Conservation (phyloP, 2,113 vertebrate genomes). For the Uria lomvia region DNA sequence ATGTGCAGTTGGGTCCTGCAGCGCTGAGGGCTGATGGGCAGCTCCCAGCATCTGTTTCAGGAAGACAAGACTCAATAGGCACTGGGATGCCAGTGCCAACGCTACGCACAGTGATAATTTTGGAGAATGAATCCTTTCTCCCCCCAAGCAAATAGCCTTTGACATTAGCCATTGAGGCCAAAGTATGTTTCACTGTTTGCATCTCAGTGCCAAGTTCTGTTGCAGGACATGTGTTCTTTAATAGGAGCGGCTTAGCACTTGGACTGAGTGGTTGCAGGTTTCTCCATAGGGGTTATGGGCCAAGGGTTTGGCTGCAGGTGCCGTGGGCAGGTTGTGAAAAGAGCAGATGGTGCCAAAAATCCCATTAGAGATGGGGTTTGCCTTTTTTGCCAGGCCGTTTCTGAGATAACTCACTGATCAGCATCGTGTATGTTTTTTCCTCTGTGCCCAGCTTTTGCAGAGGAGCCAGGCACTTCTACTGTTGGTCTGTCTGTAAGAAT, state of each 20-base stretch:
- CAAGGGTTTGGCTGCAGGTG: neutral
- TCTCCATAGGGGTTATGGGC: neutral
- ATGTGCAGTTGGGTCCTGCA: neutral
- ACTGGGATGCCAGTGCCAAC: neutral
- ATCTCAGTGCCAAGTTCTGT: neutral
- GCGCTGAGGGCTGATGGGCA: neutral
- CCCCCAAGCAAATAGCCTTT: neutral
- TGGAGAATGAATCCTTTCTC: neutral
- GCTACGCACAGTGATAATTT: rapidly evolving
- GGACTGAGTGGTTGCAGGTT: neutral
- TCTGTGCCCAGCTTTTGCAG: neutral
- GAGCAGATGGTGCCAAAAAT: neutral
- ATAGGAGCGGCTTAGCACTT: neutral
- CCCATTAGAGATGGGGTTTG: neutral
- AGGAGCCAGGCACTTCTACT: neutral
- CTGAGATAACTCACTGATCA: no score
- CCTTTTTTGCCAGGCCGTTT: neutral
- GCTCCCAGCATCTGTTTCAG: neutral
- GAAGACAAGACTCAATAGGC: rapidly evolving
- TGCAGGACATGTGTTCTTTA: neutral
- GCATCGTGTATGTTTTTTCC: neutral
- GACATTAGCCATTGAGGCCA: neutral
- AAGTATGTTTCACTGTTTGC: neutral
- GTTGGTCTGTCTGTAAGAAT: neutral
- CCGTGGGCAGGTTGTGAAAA: neutral